These are phyloP conservation scores for Coregonus suidteri DNA, from an alignment of 2,797 vertebrate species.

Conservation along the genomic window DNA sequence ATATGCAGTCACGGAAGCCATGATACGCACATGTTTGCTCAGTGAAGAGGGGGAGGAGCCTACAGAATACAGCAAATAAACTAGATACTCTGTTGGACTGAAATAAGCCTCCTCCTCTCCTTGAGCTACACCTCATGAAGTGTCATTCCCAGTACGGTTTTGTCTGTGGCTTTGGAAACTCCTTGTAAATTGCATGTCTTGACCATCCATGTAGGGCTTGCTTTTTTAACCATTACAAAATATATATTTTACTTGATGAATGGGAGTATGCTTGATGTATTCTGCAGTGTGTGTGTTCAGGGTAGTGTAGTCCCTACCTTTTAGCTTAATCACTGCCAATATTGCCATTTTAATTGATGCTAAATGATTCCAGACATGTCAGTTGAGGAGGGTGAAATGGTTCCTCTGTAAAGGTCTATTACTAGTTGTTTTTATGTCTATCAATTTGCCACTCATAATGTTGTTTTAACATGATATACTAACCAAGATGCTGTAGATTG, in stretches of 20 bases:
- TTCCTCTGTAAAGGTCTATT: not conserved
- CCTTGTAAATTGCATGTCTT: not conserved
- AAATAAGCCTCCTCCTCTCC: not conserved
- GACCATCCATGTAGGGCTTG: not conserved
- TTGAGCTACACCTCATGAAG: not conserved
- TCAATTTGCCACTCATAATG: not conserved
- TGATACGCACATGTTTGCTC: constrained; percentile 90
- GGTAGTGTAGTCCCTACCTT: constrained; percentile 10
- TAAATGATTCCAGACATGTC: constrained; percentile 1
- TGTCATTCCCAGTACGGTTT: constrained; percentile 34
- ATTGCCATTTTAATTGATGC: constrained; percentile 5
- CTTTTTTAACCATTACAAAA: not conserved
- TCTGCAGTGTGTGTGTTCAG: not conserved
- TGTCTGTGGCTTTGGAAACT: not conserved
- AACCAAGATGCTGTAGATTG: constrained; percentile 27
- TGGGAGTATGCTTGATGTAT: constrained; percentile 10
- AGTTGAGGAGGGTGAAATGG: not conserved
- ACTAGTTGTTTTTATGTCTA: constrained; percentile 11
- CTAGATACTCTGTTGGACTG: not conserved
- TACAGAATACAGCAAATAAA: constrained; percentile 76
- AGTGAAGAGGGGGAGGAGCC: constrained; percentile 86
- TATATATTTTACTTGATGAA: constrained; percentile 11
- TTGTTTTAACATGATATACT: constrained; percentile 37
- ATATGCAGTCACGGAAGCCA: constrained; percentile 87
- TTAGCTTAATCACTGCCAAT: constrained; percentile 28